Base-by-base conservation (phyloP, 2,888 invertebrate genomes). In the Ectropis crepuscularia region DNA sequence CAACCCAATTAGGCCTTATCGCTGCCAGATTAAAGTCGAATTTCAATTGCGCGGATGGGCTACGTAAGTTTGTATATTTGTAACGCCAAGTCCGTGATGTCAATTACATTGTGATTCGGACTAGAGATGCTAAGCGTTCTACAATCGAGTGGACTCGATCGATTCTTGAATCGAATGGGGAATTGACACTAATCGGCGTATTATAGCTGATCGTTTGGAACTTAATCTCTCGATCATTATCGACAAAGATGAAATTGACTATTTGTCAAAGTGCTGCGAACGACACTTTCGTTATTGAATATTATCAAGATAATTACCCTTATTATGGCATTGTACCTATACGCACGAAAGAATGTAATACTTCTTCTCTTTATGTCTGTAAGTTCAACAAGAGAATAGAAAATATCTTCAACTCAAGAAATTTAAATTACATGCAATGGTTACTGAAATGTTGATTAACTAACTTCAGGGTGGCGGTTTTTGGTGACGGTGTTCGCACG, bases 101-200 rank as follows among this genome's bases (percentile, higher is more conserved):
- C 84, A 82, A 83, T 86, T 83, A 84, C 76, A 86, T 82, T 83
- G 85, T 82, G 82, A 83, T 78, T 76, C 72, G 76, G 71, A 71
- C 75, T 74, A 72, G 77, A 74, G 74, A 77, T 73, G 77, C 78
- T 85, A 82, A 85, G 73, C 77, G 82, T 71, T 73, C 71, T 74
- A 73, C 81, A 81, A 84, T 84, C 77, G 80, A 80, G 76, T 81
- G 65, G 74, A 67, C 69, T 46, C 66, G 72, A 74, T 78, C 74
- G 68, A 67, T 64, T 47, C 69, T 66, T 71, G 76, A 71, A 69
- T 71, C 69, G 66, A 75, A 73, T 70, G 66, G 55, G 45, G 63
- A 48, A 75, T 71, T 64, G 71, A 73, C 71, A 65, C 71, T 74
- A 74, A 78, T 74, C 71, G 65, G 43, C 46, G 48, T 57, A 69